These are phyloP conservation scores for Sinelater perroti DNA, from an alignment of 2,888 invertebrate species.

Conservation along the genomic window DNA sequence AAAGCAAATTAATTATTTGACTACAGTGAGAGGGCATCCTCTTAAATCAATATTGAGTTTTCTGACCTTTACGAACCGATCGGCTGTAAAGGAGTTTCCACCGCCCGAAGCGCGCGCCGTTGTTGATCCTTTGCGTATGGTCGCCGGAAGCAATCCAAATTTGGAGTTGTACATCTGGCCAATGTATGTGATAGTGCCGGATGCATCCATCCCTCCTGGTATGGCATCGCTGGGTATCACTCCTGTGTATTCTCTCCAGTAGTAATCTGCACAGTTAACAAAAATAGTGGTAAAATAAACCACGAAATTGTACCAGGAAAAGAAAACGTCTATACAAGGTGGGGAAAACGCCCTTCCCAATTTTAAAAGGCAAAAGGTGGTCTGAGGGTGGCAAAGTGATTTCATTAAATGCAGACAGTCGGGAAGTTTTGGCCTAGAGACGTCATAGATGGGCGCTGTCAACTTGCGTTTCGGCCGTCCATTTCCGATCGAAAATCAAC, in stretches of 20 bases:
- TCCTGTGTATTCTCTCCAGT: conserved; percentile 36
- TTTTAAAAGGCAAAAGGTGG: no score
- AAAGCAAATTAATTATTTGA: not conserved
- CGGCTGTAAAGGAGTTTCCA: conserved; percentile 10
- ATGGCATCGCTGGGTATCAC: conserved; percentile 34
- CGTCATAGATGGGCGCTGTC: no score
- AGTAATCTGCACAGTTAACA: conserved; percentile 37
- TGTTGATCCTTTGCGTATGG: conserved; percentile 15
- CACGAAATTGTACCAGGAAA: no score
- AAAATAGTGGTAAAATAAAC: no score
- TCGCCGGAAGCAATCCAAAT: conserved; percentile 26
- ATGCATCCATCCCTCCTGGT: conserved; percentile 23
- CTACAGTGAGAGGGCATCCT: not conserved
- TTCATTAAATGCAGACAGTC: no score
- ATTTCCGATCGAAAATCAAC: no score
- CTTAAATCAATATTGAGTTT: no score
- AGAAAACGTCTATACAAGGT: no score
- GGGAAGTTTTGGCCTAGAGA: no score
- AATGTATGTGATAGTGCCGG: conserved; percentile 25
- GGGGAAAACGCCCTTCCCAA: no score
- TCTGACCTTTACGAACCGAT: conserved; percentile 23
- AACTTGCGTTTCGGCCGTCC: no score
- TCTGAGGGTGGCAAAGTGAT: no score
- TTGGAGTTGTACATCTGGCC: conserved; percentile 23
- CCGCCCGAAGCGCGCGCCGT: not conserved